phyloP scores from a whole-genome alignment of 2,113 vertebrate species.

The Eulemur macaco region DNA sequence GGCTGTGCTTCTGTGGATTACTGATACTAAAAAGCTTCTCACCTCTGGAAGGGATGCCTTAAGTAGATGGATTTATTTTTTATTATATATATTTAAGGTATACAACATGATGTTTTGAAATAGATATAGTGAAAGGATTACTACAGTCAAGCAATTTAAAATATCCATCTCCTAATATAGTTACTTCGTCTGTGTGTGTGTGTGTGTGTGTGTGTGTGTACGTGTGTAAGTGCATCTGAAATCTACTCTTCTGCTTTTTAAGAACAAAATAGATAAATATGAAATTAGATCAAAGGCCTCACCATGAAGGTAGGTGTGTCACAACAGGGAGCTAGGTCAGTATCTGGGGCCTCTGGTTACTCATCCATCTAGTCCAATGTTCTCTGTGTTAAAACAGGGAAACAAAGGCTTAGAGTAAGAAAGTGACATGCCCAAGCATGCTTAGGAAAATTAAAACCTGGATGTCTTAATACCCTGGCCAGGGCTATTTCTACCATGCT shows the following conservation, averaged over 20 bases:
- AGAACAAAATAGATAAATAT: constrained; percentile 1
- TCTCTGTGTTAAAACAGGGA: background rate
- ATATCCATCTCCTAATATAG: background rate
- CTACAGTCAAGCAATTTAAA: background rate
- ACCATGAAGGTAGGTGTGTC: background rate
- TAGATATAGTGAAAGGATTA: background rate
- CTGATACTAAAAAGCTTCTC: background rate
- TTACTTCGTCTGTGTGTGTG: background rate
- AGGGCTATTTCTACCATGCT: background rate
- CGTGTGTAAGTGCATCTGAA: background rate
- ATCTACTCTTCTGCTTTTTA: background rate
- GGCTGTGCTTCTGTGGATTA: background rate
- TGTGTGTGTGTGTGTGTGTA: background rate
- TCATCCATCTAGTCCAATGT: background rate
- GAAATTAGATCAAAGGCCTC: constrained; percentile 24
- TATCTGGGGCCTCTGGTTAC: background rate
- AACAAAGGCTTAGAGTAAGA: background rate
- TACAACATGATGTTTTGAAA: background rate
- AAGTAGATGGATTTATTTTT: background rate
- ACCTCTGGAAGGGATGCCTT: background rate
- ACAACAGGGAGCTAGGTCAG: background rate
- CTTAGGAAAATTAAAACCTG: background rate
- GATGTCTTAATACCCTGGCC: background rate
- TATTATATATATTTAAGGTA: background rate
- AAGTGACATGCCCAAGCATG: background rate